These are phyloP conservation scores for Gyps fulvus DNA, from an alignment of 2,113 vertebrate genomes.

Conservation along the genomic window DNA sequence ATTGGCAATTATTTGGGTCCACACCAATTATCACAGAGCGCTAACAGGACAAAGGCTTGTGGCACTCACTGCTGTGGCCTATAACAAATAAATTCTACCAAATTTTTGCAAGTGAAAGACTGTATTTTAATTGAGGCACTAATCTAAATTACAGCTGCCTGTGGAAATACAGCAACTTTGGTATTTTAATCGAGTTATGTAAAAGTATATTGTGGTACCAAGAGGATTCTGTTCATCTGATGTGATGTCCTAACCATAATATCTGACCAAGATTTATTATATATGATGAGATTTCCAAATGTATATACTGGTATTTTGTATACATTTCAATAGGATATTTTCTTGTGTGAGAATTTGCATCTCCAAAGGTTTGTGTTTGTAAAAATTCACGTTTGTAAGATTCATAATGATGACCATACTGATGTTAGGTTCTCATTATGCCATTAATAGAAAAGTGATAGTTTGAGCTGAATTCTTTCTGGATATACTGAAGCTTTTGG, in stretches of 20 bases:
- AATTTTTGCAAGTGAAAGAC: not conserved
- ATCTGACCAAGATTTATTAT: accelerated
- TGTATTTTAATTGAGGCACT: not conserved
- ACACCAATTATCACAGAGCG: accelerated
- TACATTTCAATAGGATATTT: not conserved
- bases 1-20: not conserved
- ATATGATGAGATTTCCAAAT: not conserved
- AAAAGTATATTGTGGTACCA: not conserved
- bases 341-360: not conserved
- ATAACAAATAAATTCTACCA: not conserved
- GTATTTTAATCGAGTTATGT: not conserved
- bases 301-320: not conserved
- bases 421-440: not conserved
- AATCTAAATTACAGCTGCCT: not conserved
- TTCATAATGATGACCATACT: not conserved
- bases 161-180: not conserved
- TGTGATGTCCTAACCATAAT: not conserved
- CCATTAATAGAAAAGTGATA: not conserved
- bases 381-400: not conserved
- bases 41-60: not conserved
- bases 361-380: not conserved
- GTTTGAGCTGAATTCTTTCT: not conserved
- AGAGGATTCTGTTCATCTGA: not conserved
- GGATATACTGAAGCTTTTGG: not conserved
- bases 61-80: not conserved